These are phyloP conservation scores for Tetragnatha versicolor DNA, from an alignment of 1,140 invertebrate genomes.

Conservation along the genomic window DNA sequence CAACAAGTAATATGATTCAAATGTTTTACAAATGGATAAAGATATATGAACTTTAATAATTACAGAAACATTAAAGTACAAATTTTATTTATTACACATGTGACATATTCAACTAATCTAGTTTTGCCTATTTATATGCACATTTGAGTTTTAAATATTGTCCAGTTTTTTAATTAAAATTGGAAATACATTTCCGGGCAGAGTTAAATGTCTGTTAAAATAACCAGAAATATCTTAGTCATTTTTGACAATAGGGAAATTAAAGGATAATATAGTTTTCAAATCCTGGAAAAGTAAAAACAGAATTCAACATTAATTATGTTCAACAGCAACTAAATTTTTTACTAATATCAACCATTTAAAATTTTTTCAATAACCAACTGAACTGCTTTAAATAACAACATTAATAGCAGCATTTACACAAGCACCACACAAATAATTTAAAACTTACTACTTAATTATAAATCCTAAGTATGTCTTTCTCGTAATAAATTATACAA, in stretches of 20 bases:
- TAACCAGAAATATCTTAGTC: not conserved
- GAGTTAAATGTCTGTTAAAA: no score
- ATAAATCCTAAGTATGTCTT: not conserved
- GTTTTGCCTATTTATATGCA: not conserved
- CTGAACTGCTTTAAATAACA: constrained; percentile 13
- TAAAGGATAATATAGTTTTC: not conserved
- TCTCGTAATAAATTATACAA: not conserved
- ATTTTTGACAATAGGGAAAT: not conserved
- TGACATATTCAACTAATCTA: not conserved
- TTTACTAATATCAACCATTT: constrained; percentile 17
- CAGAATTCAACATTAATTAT: constrained; percentile 19
- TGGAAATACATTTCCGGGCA: constrained; percentile 2
- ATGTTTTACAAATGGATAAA: not conserved
- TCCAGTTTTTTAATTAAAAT: not conserved
- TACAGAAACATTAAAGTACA: not conserved
- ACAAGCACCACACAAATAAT: not conserved
- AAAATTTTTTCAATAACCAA: constrained; percentile 30
- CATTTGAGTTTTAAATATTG: not conserved
- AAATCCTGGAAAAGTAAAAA: constrained; percentile 1
- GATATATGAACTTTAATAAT: not conserved
- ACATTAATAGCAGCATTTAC: constrained; percentile 10
- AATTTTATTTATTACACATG: not conserved
- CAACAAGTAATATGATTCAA: constrained; percentile 10
- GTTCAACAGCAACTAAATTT: constrained; percentile 41
- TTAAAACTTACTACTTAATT: not conserved